phyloP scores from a whole-genome alignment of 2,888 invertebrate species.

The Sinhomidia bicolor region DNA sequence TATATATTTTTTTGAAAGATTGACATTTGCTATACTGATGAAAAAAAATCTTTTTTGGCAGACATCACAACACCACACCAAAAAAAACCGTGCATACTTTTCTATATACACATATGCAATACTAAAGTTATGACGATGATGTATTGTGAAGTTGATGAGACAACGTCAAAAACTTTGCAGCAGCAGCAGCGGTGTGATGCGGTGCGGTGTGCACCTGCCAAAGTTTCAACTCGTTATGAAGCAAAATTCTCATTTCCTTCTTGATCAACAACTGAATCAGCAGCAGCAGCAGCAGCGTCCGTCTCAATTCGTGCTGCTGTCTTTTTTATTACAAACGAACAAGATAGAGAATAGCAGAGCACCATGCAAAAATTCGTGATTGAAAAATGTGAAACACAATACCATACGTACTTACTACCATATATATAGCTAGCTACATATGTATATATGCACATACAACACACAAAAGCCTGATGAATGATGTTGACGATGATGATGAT shows the following conservation, averaged over 20 bases:
- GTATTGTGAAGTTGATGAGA: conserved; percentile 19
- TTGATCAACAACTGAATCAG: conserved; percentile 46
- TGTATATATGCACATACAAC: too few species aligned
- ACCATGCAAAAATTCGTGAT: conserved; percentile 71
- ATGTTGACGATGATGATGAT: conserved; percentile 57
- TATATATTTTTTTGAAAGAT: background rate
- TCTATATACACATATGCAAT: too few species aligned
- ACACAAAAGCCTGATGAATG: conserved; percentile 64
- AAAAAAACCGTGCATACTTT: too few species aligned
- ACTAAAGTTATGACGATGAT: background rate
- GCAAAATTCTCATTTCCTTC: conserved; percentile 68
- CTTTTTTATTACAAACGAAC: background rate
- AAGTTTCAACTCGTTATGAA: conserved; percentile 67
- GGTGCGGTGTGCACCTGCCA: conserved; percentile 66
- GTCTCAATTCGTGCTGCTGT: conserved; percentile 20
- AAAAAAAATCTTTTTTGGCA: conserved; percentile 35
- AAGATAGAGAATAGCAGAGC: conserved; percentile 19
- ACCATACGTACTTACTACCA: conserved; percentile 46
- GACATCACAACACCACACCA: background rate
- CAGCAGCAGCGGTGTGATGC: too few species aligned
- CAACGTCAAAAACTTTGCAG: conserved; percentile 53
- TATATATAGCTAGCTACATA: too few species aligned
- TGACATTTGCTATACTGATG: background rate
- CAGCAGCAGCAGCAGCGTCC: conserved; percentile 4
- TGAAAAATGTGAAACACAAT: conserved; percentile 71